Percentiles rank a stretch among this genome's conserved stretches.
Evolutionary conservation across 2,113 vertebrate genomes (phyloP).

Genomic region (Gymnorhina tibicen): DNA sequence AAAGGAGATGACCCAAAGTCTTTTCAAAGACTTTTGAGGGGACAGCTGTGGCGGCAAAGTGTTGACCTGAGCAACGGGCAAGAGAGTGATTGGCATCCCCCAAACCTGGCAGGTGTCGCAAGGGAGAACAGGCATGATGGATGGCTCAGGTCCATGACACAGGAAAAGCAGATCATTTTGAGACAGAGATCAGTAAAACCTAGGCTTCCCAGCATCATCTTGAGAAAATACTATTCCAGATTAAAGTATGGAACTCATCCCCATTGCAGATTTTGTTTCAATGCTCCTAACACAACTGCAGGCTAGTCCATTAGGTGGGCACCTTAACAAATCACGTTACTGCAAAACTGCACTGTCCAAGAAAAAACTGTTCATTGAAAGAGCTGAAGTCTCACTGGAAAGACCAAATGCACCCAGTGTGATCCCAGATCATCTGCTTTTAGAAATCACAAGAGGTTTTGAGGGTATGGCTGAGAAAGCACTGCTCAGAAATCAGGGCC

Average conservation of each 20-base stretch:
- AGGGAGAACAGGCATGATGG: background rate
- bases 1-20: background rate
- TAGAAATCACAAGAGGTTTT: background rate
- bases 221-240: background rate
- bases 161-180: background rate
- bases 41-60: background rate
- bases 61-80: background rate
- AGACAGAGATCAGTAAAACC: background rate
- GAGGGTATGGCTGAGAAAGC: background rate
- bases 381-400: background rate
- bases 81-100: accelerated
- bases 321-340: background rate
- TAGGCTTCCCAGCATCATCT: background rate
- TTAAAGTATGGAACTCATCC: background rate
- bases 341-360: background rate
- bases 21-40: background rate
- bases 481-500: background rate
- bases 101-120: accelerated
- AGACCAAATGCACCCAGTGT: background rate
- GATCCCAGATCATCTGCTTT: background rate
- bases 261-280: background rate
- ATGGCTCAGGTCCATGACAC: background rate
- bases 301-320: background rate
- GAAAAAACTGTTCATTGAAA: background rate
- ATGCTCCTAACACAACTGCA: background rate